These are phyloP conservation scores for Thymelicus lineola DNA, from an alignment of 2,888 invertebrate species.

Conservation along the genomic window DNA sequence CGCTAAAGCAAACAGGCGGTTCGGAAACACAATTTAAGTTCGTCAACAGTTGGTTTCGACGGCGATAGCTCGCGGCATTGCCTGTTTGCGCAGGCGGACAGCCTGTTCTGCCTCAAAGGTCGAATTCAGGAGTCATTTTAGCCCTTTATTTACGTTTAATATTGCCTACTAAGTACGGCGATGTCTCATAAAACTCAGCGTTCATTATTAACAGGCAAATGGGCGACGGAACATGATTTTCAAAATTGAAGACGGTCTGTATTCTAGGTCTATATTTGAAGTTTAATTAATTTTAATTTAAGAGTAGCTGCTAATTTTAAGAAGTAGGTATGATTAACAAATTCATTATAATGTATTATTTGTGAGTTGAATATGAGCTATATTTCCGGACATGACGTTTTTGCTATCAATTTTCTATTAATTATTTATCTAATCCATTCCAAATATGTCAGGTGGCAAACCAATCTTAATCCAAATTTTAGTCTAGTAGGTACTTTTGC, in stretches of 20 bases:
- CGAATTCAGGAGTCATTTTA: constrained; percentile 36
- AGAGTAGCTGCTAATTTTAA: no score
- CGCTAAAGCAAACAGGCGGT: constrained; percentile 58
- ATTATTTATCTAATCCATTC: no score
- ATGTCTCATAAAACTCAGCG: constrained; percentile 21
- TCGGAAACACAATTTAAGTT: constrained; percentile 75
- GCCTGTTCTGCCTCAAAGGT: constrained; percentile 31
- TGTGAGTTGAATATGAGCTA: no score
- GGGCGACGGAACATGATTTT: background rate
- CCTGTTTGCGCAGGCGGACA: constrained; percentile 52
- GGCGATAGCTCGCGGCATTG: constrained; percentile 46
- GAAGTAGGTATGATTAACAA: no score
- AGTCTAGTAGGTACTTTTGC: no score
- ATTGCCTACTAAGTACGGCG: constrained; percentile 24
- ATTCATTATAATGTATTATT: no score
- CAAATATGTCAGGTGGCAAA: no score
- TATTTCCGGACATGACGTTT: no score
- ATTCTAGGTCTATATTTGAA: background rate
- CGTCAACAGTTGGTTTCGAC: constrained; percentile 63
- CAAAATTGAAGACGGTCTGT: constrained; percentile 3
- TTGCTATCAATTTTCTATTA: no score
- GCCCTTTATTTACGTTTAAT: constrained; percentile 37
- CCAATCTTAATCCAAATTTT: no score
- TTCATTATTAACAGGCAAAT: constrained; percentile 6
- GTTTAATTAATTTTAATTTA: background rate